phyloP scores from a whole-genome alignment of 2,888 invertebrate genomes.

The Chrysopilus asiliformis region DNA sequence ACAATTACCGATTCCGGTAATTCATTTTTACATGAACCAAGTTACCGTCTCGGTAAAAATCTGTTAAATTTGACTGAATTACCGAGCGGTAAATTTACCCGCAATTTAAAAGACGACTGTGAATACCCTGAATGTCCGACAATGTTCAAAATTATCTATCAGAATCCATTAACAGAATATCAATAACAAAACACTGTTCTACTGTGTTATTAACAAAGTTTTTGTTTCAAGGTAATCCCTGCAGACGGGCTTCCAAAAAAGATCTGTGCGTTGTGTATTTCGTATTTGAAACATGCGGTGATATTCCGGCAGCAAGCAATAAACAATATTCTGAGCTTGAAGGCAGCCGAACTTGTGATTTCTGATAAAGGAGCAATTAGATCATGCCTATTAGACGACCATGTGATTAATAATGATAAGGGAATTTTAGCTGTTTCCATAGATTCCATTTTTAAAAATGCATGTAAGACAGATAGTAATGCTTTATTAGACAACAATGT shows the following conservation, averaged over 20 bases:
- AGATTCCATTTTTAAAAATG: constrained; percentile 24
- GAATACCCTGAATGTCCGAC: too few relatives aligned
- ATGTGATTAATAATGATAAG: not conserved
- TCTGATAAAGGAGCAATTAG: not conserved
- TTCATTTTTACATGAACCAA: too few relatives aligned
- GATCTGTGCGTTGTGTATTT: constrained; percentile 34
- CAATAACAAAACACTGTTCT: too few relatives aligned
- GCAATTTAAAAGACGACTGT: too few relatives aligned
- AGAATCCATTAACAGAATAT: too few relatives aligned
- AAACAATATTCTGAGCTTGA: constrained; percentile 26
- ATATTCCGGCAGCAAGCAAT: constrained; percentile 33
- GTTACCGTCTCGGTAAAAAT: too few relatives aligned
- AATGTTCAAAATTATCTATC: too few relatives aligned
- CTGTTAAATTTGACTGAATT: too few relatives aligned
- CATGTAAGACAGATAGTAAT: constrained; percentile 25
- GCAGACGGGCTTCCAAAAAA: constrained; percentile 30
- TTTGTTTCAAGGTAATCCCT: constrained; percentile 24
- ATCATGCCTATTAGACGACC: too few relatives aligned
- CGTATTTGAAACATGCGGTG: constrained; percentile 33
- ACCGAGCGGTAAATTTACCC: too few relatives aligned
- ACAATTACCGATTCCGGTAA: too few relatives aligned
- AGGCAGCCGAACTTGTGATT: constrained; percentile 16
- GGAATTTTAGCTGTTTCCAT: constrained; percentile 22
- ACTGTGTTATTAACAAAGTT: too few relatives aligned
- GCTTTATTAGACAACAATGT: constrained; percentile 15